Conservation (phyloP, 23 tunicate genomes). For the Halocynthia roretzi region DNA sequence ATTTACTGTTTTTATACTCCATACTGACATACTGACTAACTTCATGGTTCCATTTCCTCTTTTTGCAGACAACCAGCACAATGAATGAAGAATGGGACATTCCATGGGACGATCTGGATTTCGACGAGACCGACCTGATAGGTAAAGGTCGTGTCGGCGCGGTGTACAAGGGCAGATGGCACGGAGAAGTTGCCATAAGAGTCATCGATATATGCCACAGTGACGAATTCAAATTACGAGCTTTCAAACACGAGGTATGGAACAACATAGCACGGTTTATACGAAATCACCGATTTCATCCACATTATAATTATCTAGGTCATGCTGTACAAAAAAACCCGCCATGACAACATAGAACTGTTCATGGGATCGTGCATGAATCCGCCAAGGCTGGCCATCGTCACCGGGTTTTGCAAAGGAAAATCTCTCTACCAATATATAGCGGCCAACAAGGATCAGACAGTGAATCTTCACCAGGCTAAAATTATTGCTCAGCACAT, state of each 20-base stretch:
- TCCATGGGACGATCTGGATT: slow-evolving; percentile 57
- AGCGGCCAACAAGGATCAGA: slow-evolving; percentile 33
- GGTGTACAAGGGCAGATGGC: slow-evolving; percentile 76
- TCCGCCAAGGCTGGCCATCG: slow-evolving; percentile 79
- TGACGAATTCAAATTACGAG: slow-evolving; percentile 70
- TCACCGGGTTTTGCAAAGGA: slow-evolving; percentile 82
- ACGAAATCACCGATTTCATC: not conserved
- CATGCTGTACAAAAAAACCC: slow-evolving; percentile 84
- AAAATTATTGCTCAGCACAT: slow-evolving; percentile 91
- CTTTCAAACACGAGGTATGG: slow-evolving; percentile 82
- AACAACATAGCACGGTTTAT: not conserved
- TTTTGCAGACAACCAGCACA: slow-evolving; percentile 5
- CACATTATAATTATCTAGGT: slow-evolving; percentile 22
- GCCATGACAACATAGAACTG: slow-evolving; percentile 92
- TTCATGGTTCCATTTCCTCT: too few relatives aligned
- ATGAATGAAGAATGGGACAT: slow-evolving; percentile 91
- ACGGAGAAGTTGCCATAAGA: slow-evolving; percentile 86
- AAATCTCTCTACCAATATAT: slow-evolving; percentile 61
- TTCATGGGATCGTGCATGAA: slow-evolving; percentile 94
- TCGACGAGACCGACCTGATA: slow-evolving; percentile 32
- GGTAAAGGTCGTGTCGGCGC: slow-evolving; percentile 76
- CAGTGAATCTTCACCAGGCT: slow-evolving; percentile 27
- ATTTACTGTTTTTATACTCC: too few relatives aligned
- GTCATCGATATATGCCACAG: slow-evolving; percentile 58
- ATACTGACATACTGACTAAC: too few relatives aligned